Evolutionary conservation across 1,140 invertebrate genomes (phyloP).

Genomic region (Patella vulgata): DNA sequence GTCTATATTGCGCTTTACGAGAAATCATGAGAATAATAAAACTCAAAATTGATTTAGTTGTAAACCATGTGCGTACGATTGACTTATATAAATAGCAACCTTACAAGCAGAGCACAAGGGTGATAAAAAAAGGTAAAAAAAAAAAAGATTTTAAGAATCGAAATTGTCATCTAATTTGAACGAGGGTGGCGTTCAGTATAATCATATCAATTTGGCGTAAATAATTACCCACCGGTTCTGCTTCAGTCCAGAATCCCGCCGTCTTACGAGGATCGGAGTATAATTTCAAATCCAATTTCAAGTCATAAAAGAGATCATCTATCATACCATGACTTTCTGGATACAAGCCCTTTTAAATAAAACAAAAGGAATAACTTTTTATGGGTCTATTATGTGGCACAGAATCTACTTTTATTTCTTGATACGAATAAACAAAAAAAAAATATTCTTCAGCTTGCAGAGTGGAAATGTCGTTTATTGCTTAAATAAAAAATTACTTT

Average conservation of each 20-base stretch:
- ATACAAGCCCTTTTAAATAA: constrained; percentile 68
- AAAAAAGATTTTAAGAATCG: no score
- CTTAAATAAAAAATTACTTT: background rate
- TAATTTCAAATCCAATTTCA: constrained; percentile 63
- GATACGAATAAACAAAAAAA: background rate
- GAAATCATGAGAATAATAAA: no score
- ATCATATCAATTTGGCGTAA: no score
- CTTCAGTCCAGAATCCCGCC: constrained; percentile 53
- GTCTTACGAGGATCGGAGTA: constrained; percentile 48
- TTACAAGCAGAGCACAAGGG: no score
- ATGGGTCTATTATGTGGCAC: background rate
- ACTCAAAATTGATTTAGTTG: no score
- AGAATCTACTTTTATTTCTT: background rate
- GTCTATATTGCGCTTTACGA: no score
- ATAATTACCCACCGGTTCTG: constrained; percentile 57
- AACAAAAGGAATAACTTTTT: background rate
- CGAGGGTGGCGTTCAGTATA: no score
- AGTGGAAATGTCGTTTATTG: background rate
- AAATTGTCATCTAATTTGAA: no score
- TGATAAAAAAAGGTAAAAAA: no score
- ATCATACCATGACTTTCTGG: constrained; percentile 78
- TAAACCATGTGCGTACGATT: no score
- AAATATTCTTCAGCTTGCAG: background rate
- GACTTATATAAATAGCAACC: no score
- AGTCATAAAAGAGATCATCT: constrained; percentile 74